Percentiles rank a stretch among this genome's conserved stretches.
These are phyloP conservation scores for Bradynema listronoti DNA, from an alignment of 1,140 invertebrate species.

Conservation along the genomic window DNA sequence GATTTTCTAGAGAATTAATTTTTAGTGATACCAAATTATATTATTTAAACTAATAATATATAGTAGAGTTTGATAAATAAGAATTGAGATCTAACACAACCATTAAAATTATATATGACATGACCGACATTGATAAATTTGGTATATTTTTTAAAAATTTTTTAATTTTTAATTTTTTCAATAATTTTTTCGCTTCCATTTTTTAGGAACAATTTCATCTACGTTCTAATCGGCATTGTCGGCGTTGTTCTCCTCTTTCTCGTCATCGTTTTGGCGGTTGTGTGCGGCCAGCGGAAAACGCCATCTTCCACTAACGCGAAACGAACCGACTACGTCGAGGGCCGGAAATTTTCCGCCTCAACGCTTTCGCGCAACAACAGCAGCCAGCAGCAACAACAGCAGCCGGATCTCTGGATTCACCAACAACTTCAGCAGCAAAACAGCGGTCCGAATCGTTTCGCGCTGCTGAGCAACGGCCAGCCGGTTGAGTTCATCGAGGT, in stretches of 20 bases:
- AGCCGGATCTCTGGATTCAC: conserved; percentile 38
- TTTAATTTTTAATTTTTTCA: conserved; percentile 4
- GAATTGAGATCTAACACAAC: too few relatives aligned
- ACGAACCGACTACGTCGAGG: conserved; percentile 13
- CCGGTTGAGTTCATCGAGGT: too few relatives aligned
- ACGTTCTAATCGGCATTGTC: conserved; percentile 36
- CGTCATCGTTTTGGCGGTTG: conserved; percentile 35
- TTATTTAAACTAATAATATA: too few relatives aligned
- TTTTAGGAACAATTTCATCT: conserved; percentile 34
- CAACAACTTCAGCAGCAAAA: conserved; percentile 31
- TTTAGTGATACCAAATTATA: too few relatives aligned
- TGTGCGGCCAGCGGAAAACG: conserved; percentile 29
- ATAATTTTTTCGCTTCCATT: background rate
- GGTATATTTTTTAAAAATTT: too few relatives aligned
- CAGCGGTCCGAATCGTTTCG: conserved; percentile 16
- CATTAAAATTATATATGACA: too few relatives aligned
- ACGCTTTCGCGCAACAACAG: conserved; percentile 7
- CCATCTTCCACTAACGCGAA: conserved; percentile 4
- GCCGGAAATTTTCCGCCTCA: conserved; percentile 20
- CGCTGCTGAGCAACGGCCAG: too few relatives aligned
- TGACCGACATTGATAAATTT: too few relatives aligned
- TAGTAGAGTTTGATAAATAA: too few relatives aligned
- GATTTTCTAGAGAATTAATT: conserved; percentile 4
- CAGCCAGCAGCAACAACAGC: conserved; percentile 16
- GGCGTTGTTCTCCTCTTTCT: conserved; percentile 39